phyloP scores from a whole-genome alignment of 35 echinoderm and acorn worm species.

The Hemicentrotus pulcherrimus region DNA sequence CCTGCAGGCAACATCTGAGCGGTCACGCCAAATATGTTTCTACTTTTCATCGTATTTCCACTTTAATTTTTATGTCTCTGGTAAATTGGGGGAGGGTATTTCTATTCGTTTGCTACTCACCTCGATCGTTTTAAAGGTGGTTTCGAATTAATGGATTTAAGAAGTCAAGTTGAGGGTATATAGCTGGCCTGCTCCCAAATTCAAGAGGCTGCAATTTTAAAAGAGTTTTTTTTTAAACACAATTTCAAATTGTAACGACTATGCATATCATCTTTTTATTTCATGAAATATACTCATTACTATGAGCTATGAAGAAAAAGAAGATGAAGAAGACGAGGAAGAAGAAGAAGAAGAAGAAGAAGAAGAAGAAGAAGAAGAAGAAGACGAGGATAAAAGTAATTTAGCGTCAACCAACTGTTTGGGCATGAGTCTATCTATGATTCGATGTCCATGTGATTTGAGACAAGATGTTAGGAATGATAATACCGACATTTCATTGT shows the following conservation, averaged over 20 bases:
- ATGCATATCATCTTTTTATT: too few species aligned
- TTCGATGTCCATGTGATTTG: too few species aligned
- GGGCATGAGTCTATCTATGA: too few species aligned
- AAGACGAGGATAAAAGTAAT: not conserved
- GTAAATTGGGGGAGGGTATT: not conserved
- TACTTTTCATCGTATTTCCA: slow-evolving; percentile 1
- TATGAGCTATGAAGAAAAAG: not conserved
- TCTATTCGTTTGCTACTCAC: not conserved
- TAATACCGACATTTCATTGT: too few species aligned
- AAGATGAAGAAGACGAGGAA: not conserved
- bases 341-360: not conserved
- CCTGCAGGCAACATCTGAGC: not conserved
- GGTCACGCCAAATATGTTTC: not conserved
- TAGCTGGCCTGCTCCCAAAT: too few species aligned
- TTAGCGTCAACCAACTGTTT: too few species aligned
- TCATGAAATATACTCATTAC: too few species aligned
- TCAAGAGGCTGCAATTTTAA: too few species aligned
- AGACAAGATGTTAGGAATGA: not conserved
- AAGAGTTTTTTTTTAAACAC: too few species aligned
- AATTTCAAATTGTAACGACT: too few species aligned
- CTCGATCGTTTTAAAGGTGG: not conserved
- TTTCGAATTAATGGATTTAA: too few species aligned
- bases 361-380: not conserved
- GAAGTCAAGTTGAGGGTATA: too few species aligned
- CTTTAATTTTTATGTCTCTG: not conserved